Evolutionary conservation across 2,797 vertebrate species (phyloP), one percentile per base, ranked within the genome.

Genomic region (Sebastes itinus): DNA sequence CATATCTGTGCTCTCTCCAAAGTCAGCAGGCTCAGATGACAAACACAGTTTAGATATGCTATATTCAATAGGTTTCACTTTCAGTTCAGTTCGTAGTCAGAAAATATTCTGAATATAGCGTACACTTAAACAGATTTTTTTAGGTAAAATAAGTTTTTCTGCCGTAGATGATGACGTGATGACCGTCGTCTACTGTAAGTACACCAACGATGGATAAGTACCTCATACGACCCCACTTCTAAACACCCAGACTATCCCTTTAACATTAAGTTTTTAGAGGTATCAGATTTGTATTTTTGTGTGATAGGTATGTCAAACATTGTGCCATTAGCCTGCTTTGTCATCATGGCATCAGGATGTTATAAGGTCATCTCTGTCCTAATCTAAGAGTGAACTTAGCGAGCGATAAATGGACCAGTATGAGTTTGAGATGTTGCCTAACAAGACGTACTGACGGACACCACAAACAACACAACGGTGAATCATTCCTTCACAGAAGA

Each of bases 371-470:
- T 55, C 18, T 66, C 8, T 27, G 38, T 20, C 20, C 4, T 42
- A 11, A 30, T 33, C 3, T 7, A n/a, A 52, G 18, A 52, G 49
- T n/a, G 49, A 52, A 20, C 6, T 62, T 20, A 54, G 25, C 25
- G 22, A 1, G 11, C 7, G 11, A 4, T 42, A 55, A 60, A 54
- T 28, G 6, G 33, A 62, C 38, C 33, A 18, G 10, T 49, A 1
- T 28, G 27, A 18, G 16, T 72, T 69, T 18, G 20, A 72, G 14
- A n/a, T 55, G 3, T 13, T 18, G 12, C 38, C 42, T 35, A 22
- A 62, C 30, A 33, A 73, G 38, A 64, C 22, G 22, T 30, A 56
- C 22, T 69, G 28, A 75, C 56, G 49, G 65, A 88, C 70, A 32
- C 61, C 55, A 32, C 66, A 84, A 63, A 61, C 42, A 32, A 42